Evolutionary conservation across 2,113 vertebrate species (phyloP), one percentile per base, ranked within the genome.

Genomic region (Nesoenas mayeri): DNA sequence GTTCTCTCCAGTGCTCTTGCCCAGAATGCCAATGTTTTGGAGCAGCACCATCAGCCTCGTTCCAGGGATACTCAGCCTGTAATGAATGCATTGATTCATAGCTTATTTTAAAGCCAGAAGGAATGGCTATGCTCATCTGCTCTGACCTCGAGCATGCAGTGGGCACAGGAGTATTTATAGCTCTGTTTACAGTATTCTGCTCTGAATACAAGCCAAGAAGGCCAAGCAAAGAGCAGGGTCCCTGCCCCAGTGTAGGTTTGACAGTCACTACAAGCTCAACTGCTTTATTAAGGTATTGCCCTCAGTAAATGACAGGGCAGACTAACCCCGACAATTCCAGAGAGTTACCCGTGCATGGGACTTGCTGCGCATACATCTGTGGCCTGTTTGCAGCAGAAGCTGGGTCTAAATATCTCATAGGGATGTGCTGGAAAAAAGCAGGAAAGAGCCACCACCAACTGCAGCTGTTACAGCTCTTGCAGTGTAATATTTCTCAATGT

Each of bases 81-180:
- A 89, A 77, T 86, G 91, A 97, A 94, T 80, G 57, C 90, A 83
- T 67, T 91, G 82, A 94, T 95, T 96, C 86, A 91, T 65, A 86
- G 86, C 42, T 92, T 96, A 94, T 91, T 97, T 93, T 91, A 92
- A 95, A 86, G 71, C 78, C 90, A 94, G 70, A 85, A 94, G 89
- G 90, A 91, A 94, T 60, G 85, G 82, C 79, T 88, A 26, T 70
- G 88, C 72, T 91, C 60, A 73, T 94, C 82, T 85, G 58, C 70
- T 89, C 73, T 90, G 94, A 96, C 91, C 91, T 94, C 22, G 4
- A 86, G 90, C 88, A 70, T 53, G n/a, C 65, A 95, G 66, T 82
- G 90, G 79, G 79, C 88, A 88, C 60, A 47, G 75, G 25, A 86
- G 75, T 96, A 96, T 96, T 96, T 96, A 95, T 95, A 96, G 90